Base-by-base conservation (phyloP, 2,888 invertebrate genomes). In the Zootermopsis nevadensis region DNA sequence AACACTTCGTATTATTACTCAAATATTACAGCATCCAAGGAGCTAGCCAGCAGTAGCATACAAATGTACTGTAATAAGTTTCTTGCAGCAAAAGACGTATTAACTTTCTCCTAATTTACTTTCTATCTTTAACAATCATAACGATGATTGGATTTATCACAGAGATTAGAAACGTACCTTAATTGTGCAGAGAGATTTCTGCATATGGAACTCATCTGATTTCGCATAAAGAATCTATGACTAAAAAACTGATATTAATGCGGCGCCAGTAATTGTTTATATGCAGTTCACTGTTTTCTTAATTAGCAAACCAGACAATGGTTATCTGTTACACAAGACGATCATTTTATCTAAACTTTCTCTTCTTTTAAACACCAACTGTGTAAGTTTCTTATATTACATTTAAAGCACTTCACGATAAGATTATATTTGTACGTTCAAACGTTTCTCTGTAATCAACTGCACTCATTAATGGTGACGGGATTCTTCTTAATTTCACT, bases 41-140 rank as follows among this genome's bases (percentile, higher is more conserved):
- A 66, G 27, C n/a, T 27, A n/a, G 4, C 0, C 6, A 66, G 12
- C 4, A 7, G 22, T 22, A 60, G 22, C 8, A 6, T 8, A 15
- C 8, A 42, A 1, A 15, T 15, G 48, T 19, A 48, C 19, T 19
- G 48, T 60, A 60, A 60, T 27, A 27, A 0, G 12, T 60, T n/a
- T 60, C n/a, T 60, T 60, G 60, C 60, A 22, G 7, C 27, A 60
- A 60, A 19, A 27, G 27, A 60, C 3, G n/a, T 60, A 60, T 66
- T 66, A 66, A 66, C 60, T 66, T 66, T 66, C 66, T 66, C 27
- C 30, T 66, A 8, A 15, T 66, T 66, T 27, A 66, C 66, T 66
- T 66, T 66, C 66, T 66, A 66, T 30, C 66, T 66, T 30, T 10
- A 27, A n/a, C 7, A n/a, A 66, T 27, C 30, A 12, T 10, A 12